phyloP scores from a whole-genome alignment of 2,888 invertebrate genomes.

The Synanthedon vespiformis region DNA sequence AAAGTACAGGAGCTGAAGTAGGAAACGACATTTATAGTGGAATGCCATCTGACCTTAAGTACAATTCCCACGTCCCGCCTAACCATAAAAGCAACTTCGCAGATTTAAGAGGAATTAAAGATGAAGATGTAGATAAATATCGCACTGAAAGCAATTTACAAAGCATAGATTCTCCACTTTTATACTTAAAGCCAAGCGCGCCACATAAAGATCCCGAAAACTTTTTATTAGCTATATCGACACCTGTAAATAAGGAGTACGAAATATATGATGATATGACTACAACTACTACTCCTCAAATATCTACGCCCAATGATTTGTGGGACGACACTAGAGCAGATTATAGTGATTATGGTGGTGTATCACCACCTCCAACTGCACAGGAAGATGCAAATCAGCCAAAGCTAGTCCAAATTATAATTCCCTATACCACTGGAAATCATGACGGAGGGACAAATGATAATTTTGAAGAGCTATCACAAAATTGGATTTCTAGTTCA shows the following conservation, averaged over 20 bases:
- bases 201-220: constrained; percentile 66
- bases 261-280: constrained; percentile 55
- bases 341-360: constrained; percentile 22
- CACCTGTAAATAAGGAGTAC: constrained; percentile 41
- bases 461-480: constrained; percentile 53
- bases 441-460: constrained; percentile 28
- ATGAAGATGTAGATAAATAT: constrained; percentile 57
- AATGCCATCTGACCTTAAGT: constrained; percentile 33
- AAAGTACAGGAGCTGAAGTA: constrained; percentile 46
- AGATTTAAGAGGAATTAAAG: constrained; percentile 52
- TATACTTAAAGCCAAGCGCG: constrained; percentile 62
- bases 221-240: constrained; percentile 40
- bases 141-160: constrained; percentile 58
- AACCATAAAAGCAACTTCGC: constrained; percentile 48
- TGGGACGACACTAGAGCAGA: constrained; percentile 43
- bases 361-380: constrained; percentile 20
- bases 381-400: constrained; percentile 54
- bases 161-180: constrained; percentile 71
- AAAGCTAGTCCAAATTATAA: constrained; percentile 82
- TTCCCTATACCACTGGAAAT: constrained; percentile 77
- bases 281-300: constrained; percentile 29
- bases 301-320: constrained; percentile 19
- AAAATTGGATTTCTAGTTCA: constrained; percentile 32
- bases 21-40: constrained; percentile 42
- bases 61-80: constrained; percentile 21